Percentiles rank a stretch among this genome's conserved stretches.
These are phyloP conservation scores for Catostylus mosaicus DNA, from an alignment of 30 jellyfish, hydroid and myxozoan genomes.

Conservation along the genomic window DNA sequence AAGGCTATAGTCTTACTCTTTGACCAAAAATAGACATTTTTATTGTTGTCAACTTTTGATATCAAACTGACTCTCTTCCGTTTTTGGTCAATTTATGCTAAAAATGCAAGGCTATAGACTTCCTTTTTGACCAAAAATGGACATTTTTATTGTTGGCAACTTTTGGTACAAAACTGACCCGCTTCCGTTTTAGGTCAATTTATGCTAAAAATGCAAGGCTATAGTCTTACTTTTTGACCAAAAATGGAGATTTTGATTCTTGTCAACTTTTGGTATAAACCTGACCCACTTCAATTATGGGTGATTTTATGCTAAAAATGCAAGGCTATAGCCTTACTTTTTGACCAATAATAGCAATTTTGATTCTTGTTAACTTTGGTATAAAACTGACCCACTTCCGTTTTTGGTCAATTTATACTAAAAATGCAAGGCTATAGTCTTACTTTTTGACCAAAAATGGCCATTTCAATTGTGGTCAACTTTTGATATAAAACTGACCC, in stretches of 20 bases:
- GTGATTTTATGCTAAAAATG: background rate
- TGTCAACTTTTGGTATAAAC: no score
- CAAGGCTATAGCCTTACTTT: background rate
- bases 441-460: background rate
- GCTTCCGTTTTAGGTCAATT: no score
- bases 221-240: background rate
- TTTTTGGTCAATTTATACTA: background rate
- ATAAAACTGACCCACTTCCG: no score
- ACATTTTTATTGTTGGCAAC: no score
- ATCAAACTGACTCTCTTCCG: no score
- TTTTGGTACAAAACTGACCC: no score
- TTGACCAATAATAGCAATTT: background rate
- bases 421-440: background rate
- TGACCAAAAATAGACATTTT: background rate
- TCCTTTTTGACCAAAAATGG: background rate
- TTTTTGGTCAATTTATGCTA: no score
- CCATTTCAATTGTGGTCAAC: no score
- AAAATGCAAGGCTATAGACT: background rate
- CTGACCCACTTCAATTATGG: no score
- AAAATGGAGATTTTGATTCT: background rate
- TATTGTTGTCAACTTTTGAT: no score
- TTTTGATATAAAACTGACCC: background rate
- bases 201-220: no score
- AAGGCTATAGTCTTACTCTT: background rate
- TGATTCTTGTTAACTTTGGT: no score